Evolutionary conservation across 2,888 invertebrate species (phyloP).

Genomic region (Scaptomyza flava): DNA sequence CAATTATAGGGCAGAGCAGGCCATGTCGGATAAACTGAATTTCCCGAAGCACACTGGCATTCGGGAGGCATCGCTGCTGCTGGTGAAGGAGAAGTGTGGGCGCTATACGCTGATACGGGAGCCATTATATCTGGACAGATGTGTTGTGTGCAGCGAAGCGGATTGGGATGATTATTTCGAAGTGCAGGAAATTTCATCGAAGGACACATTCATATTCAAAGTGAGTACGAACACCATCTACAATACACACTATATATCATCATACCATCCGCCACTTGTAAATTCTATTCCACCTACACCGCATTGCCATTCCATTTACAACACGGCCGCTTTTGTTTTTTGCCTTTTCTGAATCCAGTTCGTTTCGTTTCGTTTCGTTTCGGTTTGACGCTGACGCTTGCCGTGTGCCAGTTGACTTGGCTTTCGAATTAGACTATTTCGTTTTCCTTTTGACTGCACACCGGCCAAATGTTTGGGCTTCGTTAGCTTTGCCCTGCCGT

Average conservation of each 20-base stretch:
- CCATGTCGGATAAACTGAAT: constrained; percentile 87
- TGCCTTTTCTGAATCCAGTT: constrained; percentile 34
- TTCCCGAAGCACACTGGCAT: constrained; percentile 91
- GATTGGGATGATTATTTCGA: constrained; percentile 98
- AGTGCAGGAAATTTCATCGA: constrained; percentile 95
- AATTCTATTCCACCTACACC: constrained; percentile 4
- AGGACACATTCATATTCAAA: constrained; percentile 97
- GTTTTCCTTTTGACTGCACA: constrained; percentile 78
- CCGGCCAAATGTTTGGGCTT: constrained; percentile 73
- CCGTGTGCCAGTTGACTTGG: constrained; percentile 69
- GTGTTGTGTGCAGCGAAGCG: constrained; percentile 94
- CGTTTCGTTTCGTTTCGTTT: constrained; percentile 32
- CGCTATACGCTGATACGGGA: constrained; percentile 94
- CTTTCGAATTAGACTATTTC: constrained; percentile 69
- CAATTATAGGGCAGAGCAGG: constrained; percentile 88
- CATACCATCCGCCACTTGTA: not conserved
- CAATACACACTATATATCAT: not conserved
- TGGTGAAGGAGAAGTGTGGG: constrained; percentile 95
- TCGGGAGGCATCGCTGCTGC: constrained; percentile 93
- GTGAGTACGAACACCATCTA: constrained; percentile 85
- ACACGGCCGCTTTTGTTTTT: constrained; percentile 39
- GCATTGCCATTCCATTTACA: constrained; percentile 8
- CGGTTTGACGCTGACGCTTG: constrained; percentile 4
- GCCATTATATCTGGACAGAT: constrained; percentile 95
- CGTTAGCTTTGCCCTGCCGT: constrained; percentile 65